Base-by-base conservation (phyloP, 2,888 invertebrate species). In the Drosophila tripunctata region DNA sequence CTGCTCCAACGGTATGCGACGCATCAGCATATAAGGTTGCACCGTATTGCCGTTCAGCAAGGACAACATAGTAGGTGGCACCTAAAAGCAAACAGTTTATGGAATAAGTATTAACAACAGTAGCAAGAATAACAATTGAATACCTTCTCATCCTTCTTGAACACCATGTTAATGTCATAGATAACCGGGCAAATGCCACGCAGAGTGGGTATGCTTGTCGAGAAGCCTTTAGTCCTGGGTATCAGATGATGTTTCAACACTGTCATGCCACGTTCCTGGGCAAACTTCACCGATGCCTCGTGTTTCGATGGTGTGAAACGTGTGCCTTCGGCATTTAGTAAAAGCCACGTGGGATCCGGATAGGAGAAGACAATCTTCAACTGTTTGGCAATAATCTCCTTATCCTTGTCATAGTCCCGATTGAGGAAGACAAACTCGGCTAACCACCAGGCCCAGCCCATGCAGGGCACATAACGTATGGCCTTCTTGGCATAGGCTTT, bases 391-490 rank as follows among this genome's bases (percentile, higher is more conserved):
- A 99, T 96, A 65, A 94, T 95, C 87, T 95, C 94, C 90, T 94
- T 96, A 91, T 99, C 99, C 91, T 97, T 96, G 54, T 97, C 96
- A 93, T 95, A 98, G 74, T 96, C 96, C 78, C 98, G 93, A 90
- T 98, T 97, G 60, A 99, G 93, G 92, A 98, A 98, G 67, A 98
- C 96, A 92, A 96, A 96, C 90, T 98, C 98, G 0, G 96, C 96
- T 91, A 98, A 97, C 92, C 97, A 96, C 98, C 98, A 99, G 85
- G 96, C 95, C 98, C 98, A 99, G 30, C 98, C 98, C 78, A 98
- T 94, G 7, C 97, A 95, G 21, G 99, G 99, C 72, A 98, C 93
- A 90, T 96, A 98, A 80, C 96, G 95, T 71, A 98, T 95, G 10
- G 95, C 95, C 91, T 97, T 96, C 92, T 99, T 99, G 0, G 97